Evolutionary conservation across 2,113 vertebrate species (phyloP).

Genomic region (Sprattus sprattus): DNA sequence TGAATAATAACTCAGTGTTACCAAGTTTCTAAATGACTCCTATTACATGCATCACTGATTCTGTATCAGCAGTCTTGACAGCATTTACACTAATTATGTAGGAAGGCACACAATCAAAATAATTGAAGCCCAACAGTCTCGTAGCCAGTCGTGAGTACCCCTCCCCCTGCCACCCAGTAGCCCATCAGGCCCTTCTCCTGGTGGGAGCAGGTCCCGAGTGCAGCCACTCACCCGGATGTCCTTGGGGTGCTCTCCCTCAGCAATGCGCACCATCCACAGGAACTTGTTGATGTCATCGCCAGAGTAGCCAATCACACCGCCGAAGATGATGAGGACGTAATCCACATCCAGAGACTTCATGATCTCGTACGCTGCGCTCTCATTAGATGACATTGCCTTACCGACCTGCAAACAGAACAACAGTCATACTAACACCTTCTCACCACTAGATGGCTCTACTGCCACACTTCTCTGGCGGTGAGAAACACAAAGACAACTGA

Average conservation of each 20-base stretch:
- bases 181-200: background rate
- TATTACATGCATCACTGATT: background rate
- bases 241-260: constrained; percentile 97
- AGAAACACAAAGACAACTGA: background rate
- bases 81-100: background rate
- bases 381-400: constrained; percentile 99
- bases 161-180: too few species aligned
- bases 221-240: constrained; percentile 89
- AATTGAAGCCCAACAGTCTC: too few species aligned
- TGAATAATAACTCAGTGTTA: background rate
- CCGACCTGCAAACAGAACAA: constrained; percentile 77
- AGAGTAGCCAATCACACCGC: constrained; percentile 97
- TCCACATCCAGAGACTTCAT: constrained; percentile 97
- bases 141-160: too few species aligned
- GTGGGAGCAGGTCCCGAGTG: background rate
- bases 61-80: background rate
- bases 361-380: constrained; percentile 93
- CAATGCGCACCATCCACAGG: constrained; percentile 99
- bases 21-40: background rate
- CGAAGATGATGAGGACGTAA: constrained; percentile 97
- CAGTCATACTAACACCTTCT: background rate
- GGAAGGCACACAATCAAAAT: too few species aligned
- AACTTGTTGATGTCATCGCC: constrained; percentile 99
- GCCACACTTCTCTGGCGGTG: background rate
- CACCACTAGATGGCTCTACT: constrained; percentile 45